Conservation (phyloP, 2,113 vertebrate species). For the Myrmecobius fasciatus region DNA sequence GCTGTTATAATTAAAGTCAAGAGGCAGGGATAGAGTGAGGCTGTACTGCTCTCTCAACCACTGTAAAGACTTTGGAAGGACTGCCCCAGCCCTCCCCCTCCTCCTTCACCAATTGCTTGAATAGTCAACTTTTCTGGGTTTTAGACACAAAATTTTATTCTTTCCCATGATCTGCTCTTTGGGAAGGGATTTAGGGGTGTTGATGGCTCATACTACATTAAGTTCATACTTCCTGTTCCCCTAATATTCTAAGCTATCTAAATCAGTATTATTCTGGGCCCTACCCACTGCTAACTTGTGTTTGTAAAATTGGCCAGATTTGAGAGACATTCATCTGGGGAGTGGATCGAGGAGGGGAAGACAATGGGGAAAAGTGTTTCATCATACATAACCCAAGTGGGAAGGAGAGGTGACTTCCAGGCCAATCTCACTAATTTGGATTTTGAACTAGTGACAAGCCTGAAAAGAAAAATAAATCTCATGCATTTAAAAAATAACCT, state of each 20-base stretch:
- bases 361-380: neutral
- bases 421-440: neutral
- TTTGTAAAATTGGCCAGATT: neutral
- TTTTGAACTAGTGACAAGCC: neutral
- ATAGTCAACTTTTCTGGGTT: neutral
- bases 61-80: neutral
- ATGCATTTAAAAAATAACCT: neutral
- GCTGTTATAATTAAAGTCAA: too few species aligned
- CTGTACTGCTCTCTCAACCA: too few species aligned
- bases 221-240: neutral
- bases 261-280: neutral
- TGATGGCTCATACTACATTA: neutral
- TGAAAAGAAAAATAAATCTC: neutral
- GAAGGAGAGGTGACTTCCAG: neutral
- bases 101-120: neutral
- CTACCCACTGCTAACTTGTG: neutral
- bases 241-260: neutral
- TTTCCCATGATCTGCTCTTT: neutral
- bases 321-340: neutral
- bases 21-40: too few species aligned
- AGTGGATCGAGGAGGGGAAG: neutral
- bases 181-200: neutral
- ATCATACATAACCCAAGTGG: neutral
- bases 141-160: neutral
- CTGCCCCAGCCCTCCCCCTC: neutral